phyloP scores from a whole-genome alignment of 2,888 invertebrate species.

The Neoaliturus tenellus region DNA sequence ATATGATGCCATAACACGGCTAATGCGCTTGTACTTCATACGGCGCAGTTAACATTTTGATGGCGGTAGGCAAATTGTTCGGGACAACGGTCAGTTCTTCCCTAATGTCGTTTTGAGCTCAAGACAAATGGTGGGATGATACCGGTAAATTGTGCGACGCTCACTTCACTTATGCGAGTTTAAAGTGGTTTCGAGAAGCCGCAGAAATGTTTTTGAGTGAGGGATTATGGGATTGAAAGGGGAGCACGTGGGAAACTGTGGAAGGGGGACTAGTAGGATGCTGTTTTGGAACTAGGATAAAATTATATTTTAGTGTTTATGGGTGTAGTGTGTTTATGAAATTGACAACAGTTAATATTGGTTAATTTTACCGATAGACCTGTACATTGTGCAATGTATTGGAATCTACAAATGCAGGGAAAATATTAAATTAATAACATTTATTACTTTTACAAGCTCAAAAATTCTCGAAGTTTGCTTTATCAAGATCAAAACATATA shows the following conservation, averaged over 20 bases:
- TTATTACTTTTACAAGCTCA: too few species aligned
- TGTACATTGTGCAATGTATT: too few species aligned
- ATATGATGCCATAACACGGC: slow-evolving; percentile 33
- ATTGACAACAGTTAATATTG: too few species aligned
- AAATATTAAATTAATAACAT: too few species aligned
- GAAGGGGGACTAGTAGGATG: too few species aligned
- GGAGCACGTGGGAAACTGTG: not conserved
- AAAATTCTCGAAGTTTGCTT: too few species aligned
- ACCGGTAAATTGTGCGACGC: not conserved
- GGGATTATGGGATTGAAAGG: not conserved
- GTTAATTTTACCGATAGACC: too few species aligned
- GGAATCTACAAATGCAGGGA: too few species aligned
- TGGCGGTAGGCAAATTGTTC: slow-evolving; percentile 44
- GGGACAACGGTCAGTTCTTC: not conserved
- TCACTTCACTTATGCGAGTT: slow-evolving; percentile 32
- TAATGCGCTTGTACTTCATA: slow-evolving; percentile 43
- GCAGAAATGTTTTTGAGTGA: slow-evolving; percentile 14
- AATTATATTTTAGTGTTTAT: too few species aligned
- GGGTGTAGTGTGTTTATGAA: too few species aligned
- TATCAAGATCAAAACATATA: too few species aligned
- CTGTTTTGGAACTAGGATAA: too few species aligned
- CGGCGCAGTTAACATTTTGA: slow-evolving; percentile 42
- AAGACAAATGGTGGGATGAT: slow-evolving; percentile 24
- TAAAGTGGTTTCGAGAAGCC: slow-evolving; percentile 29
- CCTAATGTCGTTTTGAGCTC: slow-evolving; percentile 40